phyloP scores from a whole-genome alignment of 2,888 invertebrate genomes.

The Adineta ricciae region DNA sequence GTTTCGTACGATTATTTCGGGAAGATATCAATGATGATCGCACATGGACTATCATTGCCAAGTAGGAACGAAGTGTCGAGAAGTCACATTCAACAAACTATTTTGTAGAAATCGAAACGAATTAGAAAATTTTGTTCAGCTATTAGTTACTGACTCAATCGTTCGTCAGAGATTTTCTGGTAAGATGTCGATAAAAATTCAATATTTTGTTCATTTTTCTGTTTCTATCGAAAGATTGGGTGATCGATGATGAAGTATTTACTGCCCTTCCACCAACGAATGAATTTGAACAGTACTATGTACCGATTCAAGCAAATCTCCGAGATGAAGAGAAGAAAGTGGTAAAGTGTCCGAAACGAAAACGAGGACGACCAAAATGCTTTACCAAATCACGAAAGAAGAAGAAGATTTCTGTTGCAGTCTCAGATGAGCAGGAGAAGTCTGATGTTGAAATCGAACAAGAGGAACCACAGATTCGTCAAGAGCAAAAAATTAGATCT shows the following conservation, averaged over 20 bases:
- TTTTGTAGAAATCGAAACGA: not conserved
- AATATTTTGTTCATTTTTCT: not conserved
- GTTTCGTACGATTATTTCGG: conserved; percentile 12
- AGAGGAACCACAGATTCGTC: not conserved
- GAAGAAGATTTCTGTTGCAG: not conserved
- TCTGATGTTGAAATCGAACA: no score
- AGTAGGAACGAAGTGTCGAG: not conserved
- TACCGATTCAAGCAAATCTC: not conserved
- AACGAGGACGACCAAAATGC: not conserved
- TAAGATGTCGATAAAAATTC: not conserved
- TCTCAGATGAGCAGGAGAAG: not conserved
- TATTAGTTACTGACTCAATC: not conserved
- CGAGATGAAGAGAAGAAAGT: not conserved
- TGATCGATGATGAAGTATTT: not conserved
- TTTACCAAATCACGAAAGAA: not conserved
- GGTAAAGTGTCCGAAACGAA: not conserved
- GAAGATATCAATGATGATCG: not conserved
- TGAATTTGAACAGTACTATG: not conserved
- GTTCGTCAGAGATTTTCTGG: not conserved
- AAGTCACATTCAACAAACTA: not conserved
- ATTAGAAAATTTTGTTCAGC: not conserved
- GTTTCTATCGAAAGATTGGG: not conserved
- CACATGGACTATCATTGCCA: not conserved
- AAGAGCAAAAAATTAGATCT: not conserved
- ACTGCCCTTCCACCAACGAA: not conserved